These are phyloP conservation scores for Lasioglossum zephyrum DNA, from an alignment of 2,888 invertebrate genomes.

Conservation along the genomic window DNA sequence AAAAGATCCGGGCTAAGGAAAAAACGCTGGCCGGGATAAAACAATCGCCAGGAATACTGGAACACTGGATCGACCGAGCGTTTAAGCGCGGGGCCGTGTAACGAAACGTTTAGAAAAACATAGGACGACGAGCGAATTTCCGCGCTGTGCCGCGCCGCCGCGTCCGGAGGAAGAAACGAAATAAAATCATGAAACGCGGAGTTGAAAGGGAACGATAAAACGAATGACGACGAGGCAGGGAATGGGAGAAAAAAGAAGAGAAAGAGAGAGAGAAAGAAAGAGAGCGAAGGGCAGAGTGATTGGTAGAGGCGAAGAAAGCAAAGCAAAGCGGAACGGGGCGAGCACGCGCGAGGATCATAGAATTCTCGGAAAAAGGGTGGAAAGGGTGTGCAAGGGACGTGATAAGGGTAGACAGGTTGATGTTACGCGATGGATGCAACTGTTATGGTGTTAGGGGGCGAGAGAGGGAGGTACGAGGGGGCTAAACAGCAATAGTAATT, in stretches of 20 bases:
- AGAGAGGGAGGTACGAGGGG: slow-evolving; percentile 21
- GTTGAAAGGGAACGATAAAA: slow-evolving; percentile 24
- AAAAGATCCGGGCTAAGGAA: not conserved
- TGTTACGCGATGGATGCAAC: slow-evolving; percentile 50
- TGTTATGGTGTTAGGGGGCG: not conserved
- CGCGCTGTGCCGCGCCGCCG: not conserved
- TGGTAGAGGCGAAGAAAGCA: slow-evolving; percentile 16
- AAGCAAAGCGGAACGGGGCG: not conserved
- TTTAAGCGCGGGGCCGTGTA: not conserved
- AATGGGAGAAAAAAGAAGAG: not conserved
- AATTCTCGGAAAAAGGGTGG: slow-evolving; percentile 12
- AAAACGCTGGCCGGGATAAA: not conserved
- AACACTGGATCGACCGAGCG: not conserved
- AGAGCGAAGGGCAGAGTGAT: slow-evolving; percentile 19
- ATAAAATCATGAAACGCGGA: slow-evolving; percentile 11
- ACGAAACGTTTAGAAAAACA: slow-evolving; percentile 7
- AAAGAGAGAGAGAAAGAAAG: no score
- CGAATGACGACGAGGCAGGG: not conserved
- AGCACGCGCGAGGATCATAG: slow-evolving; percentile 16
- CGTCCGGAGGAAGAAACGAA: not conserved
- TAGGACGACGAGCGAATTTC: no score
- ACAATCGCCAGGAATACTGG: not conserved
- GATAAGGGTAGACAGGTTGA: slow-evolving; percentile 55
- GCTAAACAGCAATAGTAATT: slow-evolving; percentile 78
- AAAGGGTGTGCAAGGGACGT: not conserved